These are phyloP conservation scores for Cotesia congregata DNA, from an alignment of 2,888 invertebrate genomes.

Conservation along the genomic window DNA sequence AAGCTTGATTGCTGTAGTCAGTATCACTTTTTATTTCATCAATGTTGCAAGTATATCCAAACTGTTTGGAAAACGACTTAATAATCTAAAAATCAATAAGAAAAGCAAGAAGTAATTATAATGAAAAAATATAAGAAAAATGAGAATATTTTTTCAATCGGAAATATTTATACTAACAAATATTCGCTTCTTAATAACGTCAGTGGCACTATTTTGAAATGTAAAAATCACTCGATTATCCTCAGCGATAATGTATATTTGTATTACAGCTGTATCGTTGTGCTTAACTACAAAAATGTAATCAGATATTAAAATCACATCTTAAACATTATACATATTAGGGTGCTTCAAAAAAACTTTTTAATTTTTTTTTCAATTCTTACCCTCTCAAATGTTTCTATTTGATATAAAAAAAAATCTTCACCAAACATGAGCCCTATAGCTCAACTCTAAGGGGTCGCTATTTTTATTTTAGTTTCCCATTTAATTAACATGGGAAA, in stretches of 20 bases:
- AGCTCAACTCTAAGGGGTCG: too few relatives aligned
- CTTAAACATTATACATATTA: too few relatives aligned
- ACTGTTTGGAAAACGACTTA: conserved; percentile 71
- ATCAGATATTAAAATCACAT: background rate
- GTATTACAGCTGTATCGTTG: conserved; percentile 70
- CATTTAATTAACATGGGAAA: too few relatives aligned
- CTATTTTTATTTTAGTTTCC: too few relatives aligned
- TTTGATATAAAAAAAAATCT: too few relatives aligned
- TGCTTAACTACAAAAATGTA: conserved; percentile 65
- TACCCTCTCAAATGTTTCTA: too few relatives aligned
- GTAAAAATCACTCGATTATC: conserved; percentile 74
- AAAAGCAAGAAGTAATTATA: conserved; percentile 72
- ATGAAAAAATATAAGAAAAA: conserved; percentile 51
- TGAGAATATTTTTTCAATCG: too few relatives aligned
- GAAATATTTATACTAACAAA: conserved; percentile 71
- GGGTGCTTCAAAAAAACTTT: too few relatives aligned
- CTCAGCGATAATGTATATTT: conserved; percentile 75
- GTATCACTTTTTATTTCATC: conserved; percentile 72
- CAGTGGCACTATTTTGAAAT: conserved; percentile 72
- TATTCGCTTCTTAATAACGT: conserved; percentile 67
- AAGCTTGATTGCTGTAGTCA: conserved; percentile 60
- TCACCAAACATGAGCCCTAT: too few relatives aligned
- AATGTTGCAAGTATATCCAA: conserved; percentile 74
- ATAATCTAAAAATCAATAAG: conserved; percentile 71
- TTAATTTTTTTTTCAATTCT: too few relatives aligned